Evolutionary conservation across 1,140 invertebrate genomes (phyloP), one percentile per base, ranked within the genome.

Genomic region (Macrosteles quadrilineatus): DNA sequence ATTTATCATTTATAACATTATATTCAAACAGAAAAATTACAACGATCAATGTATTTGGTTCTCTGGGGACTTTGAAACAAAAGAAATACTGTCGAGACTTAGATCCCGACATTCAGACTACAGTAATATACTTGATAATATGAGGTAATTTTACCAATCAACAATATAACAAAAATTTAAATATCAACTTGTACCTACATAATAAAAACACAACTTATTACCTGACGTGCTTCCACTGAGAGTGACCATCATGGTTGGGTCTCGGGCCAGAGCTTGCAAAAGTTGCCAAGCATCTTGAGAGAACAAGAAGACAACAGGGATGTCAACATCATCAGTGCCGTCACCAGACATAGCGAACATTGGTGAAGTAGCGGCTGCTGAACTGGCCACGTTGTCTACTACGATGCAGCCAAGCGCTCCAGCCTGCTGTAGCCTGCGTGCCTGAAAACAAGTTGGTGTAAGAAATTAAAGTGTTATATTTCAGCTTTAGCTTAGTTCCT

Each of bases 291-390:
- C 93, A 78, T 98, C 95, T 67, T 85, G 79, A n/a, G 85, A 86
- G 79, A 95, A 98, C 11, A 98, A 83, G 79, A 98, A 98, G 0
- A 97, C 90, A 17, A 95, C 85, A 0, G 96, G 95, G 77, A 98
- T 98, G 59, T 81, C 87, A 0, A 98, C 89, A 78, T 98, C 93
- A 76, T 93, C 88, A 9, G 84, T 87, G 0, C 94, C 95, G 82
- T 97, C 95, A 1, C 95, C 95, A 11, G 94, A 97, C 96, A 99
- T 98, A 1, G 94, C 93, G 83, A 98, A 98, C 82, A 97, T 87
- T 0, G 92, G 88, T 1, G 91, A 90, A 23, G 83, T 87, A 23
- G 87, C 83, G 19, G 88, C 85, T 55, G 88, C 90, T 21, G 91
- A 90, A 25, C 87, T 90, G 19, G 86, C 82, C 32, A 88, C 86